Evolutionary conservation across 2,888 invertebrate genomes (phyloP).

Genomic region (Amphipyra berbera): DNA sequence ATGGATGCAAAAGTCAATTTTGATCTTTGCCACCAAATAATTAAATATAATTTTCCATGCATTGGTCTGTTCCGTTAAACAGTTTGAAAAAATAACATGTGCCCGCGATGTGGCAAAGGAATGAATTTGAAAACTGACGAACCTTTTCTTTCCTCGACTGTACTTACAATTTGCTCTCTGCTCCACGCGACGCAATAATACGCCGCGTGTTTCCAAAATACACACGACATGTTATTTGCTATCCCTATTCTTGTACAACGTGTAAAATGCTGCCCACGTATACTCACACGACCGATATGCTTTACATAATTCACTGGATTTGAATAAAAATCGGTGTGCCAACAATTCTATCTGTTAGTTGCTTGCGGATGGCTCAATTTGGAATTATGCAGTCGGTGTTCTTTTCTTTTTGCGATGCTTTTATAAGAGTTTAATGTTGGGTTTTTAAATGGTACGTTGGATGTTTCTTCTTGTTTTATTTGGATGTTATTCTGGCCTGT

Average conservation of each 20-base stretch:
- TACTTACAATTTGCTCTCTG: not conserved
- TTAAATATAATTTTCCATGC: no score
- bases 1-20: no score
- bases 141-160: no score
- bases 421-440: slow-evolving; percentile 2
- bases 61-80: no score
- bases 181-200: slow-evolving; percentile 22
- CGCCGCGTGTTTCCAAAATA: slow-evolving; percentile 44
- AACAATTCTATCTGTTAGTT: slow-evolving; percentile 42
- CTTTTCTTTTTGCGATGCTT: slow-evolving; percentile 15
- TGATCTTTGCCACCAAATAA: no score
- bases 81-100: no score
- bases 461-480: no score
- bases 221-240: slow-evolving; percentile 68
- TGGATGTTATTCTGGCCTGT: no score
- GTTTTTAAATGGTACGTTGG: not conserved
- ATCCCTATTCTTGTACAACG: slow-evolving; percentile 66
- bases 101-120: no score
- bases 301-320: slow-evolving; percentile 53
- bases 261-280: slow-evolving; percentile 69
- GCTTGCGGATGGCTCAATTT: slow-evolving; percentile 33
- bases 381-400: slow-evolving; percentile 7
- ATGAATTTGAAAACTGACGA: no score
- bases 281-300: slow-evolving; percentile 49
- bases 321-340: slow-evolving; percentile 37